phyloP scores from a whole-genome alignment of 2,113 vertebrate genomes.

The Acanthochromis polyacanthus region DNA sequence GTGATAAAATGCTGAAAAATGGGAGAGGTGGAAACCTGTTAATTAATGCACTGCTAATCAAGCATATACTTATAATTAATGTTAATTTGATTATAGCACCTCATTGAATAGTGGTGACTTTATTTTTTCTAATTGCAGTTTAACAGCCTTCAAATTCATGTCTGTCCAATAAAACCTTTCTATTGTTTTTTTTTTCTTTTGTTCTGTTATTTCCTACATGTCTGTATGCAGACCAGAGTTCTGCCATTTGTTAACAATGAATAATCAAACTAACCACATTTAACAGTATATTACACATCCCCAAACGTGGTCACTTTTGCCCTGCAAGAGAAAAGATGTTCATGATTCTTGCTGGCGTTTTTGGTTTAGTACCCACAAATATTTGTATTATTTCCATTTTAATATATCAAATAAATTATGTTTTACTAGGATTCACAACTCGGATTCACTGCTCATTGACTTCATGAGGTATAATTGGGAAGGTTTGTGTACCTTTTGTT shows the following conservation, averaged over 20 bases:
- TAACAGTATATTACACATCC: not conserved
- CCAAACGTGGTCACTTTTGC: not conserved
- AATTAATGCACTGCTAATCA: conserved; percentile 76
- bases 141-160: not conserved
- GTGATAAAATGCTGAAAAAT: conserved; percentile 72
- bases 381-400: not conserved
- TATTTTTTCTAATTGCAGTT: not conserved
- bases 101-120: conserved; percentile 25
- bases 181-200: not conserved
- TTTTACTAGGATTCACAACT: not conserved
- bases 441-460: not conserved
- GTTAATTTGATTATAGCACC: conserved; percentile 78
- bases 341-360: too few relatives aligned
- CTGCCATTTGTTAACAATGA: conserved; percentile 5
- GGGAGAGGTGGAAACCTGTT: conserved; percentile 61
- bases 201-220: not conserved
- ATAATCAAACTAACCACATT: not conserved
- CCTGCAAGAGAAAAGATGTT: not conserved
- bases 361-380: not conserved
- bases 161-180: not conserved
- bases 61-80: conserved; percentile 70
- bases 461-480: not conserved
- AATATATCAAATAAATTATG: not conserved
- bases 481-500: not conserved
- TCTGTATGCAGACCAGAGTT: too few relatives aligned